Percentiles rank a stretch among this genome's conserved stretches.
phyloP scores from a whole-genome alignment of 2,888 invertebrate species.

The Dasypogon diadema region DNA sequence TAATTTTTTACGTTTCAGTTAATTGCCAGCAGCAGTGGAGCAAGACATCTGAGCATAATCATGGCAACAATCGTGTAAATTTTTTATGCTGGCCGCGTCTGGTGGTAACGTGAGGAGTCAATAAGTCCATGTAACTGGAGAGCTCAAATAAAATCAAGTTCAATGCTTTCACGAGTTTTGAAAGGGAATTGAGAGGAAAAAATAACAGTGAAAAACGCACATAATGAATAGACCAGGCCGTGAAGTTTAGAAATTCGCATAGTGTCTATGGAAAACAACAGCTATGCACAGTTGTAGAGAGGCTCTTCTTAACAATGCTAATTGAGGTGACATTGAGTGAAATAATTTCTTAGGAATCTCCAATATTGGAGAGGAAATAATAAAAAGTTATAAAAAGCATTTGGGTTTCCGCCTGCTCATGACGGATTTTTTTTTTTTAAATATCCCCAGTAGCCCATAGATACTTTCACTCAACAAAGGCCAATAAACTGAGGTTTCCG shows the following conservation, averaged over 20 bases:
- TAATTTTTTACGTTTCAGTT: background rate
- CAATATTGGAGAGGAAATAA: background rate
- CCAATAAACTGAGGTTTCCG: background rate
- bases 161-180: constrained; percentile 42
- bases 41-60: background rate
- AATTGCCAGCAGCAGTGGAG: background rate
- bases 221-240: background rate
- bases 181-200: constrained; percentile 36
- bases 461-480: background rate
- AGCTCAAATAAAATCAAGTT: constrained; percentile 49
- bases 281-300: too few species aligned
- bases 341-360: background rate
- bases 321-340: background rate
- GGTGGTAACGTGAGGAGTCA: background rate
- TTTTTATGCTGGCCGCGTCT: background rate
- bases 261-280: too few species aligned
- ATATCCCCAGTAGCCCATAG: background rate
- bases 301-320: too few species aligned
- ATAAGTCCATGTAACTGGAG: background rate
- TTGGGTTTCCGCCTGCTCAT: background rate
- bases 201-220: constrained; percentile 30
- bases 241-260: too few species aligned
- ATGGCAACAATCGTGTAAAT: background rate
- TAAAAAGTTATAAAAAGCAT: background rate
- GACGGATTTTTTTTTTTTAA: background rate